phyloP scores from a whole-genome alignment of 1,140 invertebrate species.

The Thalassaphorura encarpata region DNA sequence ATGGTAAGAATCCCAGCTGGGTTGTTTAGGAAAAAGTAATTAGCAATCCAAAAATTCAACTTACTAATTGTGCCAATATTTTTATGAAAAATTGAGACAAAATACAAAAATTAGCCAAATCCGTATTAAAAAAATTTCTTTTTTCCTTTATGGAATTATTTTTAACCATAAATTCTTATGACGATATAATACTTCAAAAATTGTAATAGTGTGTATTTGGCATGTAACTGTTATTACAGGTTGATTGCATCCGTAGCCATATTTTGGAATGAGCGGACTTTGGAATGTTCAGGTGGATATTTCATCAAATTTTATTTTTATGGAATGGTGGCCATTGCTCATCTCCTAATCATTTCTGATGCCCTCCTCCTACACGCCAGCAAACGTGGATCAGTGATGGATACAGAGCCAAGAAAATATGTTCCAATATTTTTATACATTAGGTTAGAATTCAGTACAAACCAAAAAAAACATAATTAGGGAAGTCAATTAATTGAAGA shows the following conservation, averaged over 20 bases:
- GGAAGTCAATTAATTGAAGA: not conserved
- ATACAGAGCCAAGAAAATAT: constrained; percentile 34
- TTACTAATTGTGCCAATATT: too few relatives aligned
- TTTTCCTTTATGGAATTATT: not conserved
- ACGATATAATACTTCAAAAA: not conserved
- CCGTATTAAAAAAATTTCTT: not conserved
- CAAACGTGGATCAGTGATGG: constrained; percentile 35
- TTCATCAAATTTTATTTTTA: constrained; percentile 22
- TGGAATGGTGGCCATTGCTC: constrained; percentile 32
- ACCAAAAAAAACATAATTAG: not conserved
- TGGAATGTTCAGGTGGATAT: constrained; percentile 20
- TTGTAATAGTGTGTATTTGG: too few relatives aligned
- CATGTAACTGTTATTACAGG: too few relatives aligned
- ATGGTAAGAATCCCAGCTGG: constrained; percentile 38
- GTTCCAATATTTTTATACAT: constrained; percentile 37
- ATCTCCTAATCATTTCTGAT: constrained; percentile 33
- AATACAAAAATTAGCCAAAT: too few relatives aligned
- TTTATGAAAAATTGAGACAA: too few relatives aligned
- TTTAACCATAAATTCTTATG: not conserved
- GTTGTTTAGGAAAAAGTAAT: not conserved
- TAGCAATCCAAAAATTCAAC: too few relatives aligned
- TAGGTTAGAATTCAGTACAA: constrained; percentile 30
- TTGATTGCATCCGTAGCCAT: not conserved
- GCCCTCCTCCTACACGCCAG: constrained; percentile 34
- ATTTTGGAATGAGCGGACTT: not conserved